Conservation (phyloP, 2,888 invertebrate genomes). For the Cordilura impudica region DNA sequence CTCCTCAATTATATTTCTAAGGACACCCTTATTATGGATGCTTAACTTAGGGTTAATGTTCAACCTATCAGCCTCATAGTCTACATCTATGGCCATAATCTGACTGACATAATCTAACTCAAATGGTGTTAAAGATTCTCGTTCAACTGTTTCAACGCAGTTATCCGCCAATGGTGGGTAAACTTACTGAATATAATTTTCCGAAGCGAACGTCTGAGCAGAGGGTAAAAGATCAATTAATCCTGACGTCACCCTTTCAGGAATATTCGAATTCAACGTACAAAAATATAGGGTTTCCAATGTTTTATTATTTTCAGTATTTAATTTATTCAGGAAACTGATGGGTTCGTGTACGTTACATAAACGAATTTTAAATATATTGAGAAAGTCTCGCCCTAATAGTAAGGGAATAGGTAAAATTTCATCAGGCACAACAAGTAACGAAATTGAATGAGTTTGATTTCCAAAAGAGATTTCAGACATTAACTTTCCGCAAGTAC, state of each 20-base stretch:
- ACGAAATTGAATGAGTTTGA: constrained; percentile 6
- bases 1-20: constrained; percentile 11
- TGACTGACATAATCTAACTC: constrained; percentile 1
- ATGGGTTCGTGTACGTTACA: constrained; percentile 6
- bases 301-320: background rate
- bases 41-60: constrained; percentile 20
- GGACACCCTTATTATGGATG: background rate
- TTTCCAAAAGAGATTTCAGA: constrained; percentile 25
- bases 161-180: background rate
- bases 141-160: too few relatives aligned
- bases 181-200: background rate
- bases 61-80: background rate
- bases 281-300: background rate
- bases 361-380: too few relatives aligned
- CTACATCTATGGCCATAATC: constrained; percentile 19
- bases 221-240: constrained; percentile 11
- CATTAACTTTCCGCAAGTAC: too few relatives aligned
- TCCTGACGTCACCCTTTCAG: background rate
- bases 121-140: background rate
- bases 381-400: too few relatives aligned
- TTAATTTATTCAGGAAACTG: background rate
- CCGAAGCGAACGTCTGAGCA: too few relatives aligned
- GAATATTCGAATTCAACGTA: too few relatives aligned
- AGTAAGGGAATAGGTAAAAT: too few relatives aligned
- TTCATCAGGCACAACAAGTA: constrained; percentile 45